Conservation (phyloP, 2,888 invertebrate species). For the Hesperia comma region DNA sequence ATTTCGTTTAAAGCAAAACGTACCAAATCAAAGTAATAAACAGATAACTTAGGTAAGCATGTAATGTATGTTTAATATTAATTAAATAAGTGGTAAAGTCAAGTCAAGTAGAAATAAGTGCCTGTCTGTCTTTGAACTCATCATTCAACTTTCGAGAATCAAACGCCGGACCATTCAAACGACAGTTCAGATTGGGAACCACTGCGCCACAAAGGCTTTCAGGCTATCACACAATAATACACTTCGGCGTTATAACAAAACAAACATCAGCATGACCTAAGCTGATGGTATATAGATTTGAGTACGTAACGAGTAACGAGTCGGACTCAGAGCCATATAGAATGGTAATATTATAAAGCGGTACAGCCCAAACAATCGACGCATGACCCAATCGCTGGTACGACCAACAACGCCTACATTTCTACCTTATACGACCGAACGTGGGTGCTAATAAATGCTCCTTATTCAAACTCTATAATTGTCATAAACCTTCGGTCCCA, state of each 20-base stretch:
- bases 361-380: slow-evolving; percentile 23
- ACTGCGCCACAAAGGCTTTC: no score
- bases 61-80: no score
- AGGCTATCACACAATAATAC: no score
- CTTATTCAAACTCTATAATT: slow-evolving; percentile 41
- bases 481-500: slow-evolving; percentile 25
- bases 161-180: no score
- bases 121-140: no score
- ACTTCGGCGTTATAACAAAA: background rate
- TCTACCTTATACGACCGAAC: slow-evolving; percentile 26
- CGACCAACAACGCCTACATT: slow-evolving; percentile 39
- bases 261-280: background rate
- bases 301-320: background rate
- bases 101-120: no score
- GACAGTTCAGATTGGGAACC: no score
- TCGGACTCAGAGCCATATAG: slow-evolving; percentile 17
- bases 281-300: background rate
- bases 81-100: no score
- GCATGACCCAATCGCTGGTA: slow-evolving; percentile 30
- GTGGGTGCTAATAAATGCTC: slow-evolving; percentile 44
- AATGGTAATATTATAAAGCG: slow-evolving; percentile 15
- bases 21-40: no score
- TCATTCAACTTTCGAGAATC: no score
- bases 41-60: no score
- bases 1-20: no score